Evolutionary conservation across 2,797 vertebrate species (phyloP), one percentile per base, ranked within the genome.

Genomic region (Tolypeutes matacus): DNA sequence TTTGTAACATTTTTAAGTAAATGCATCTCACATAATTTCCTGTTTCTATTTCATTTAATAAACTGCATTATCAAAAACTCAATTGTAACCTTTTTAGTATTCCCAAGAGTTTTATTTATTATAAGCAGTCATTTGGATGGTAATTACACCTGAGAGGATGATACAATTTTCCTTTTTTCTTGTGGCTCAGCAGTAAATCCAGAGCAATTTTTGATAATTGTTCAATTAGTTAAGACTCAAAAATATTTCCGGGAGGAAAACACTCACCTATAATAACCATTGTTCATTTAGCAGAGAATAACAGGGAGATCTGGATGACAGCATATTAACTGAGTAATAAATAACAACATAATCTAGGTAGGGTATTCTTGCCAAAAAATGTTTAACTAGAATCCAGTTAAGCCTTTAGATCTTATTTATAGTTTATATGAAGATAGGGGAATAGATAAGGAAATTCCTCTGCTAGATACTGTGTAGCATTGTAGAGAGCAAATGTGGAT

Each of bases 141-240:
- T 93, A 91, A 94, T 91, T 92, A 95, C 92, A 93, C 75, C 34
- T 60, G 46, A 95, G n/a, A 94, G 73, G 95, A 94, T 95, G 83
- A 49, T 46, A 46, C 64, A 7, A 2, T 87, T 91, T 34, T 21
- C 0, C 4, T 75, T 62, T 95, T 93, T 25, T 87, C 6, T 36
- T 12, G 2, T 95, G 92, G 1, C 6, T 96, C 31, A 83, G 70
- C 34, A 91, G 14, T 75, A 39, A 25, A 81, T 73, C 58, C 17
- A 84, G 5, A 95, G 29, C 86, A 98, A 95, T 70, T 46, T 23
- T 1, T 81, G 82, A 84, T 67, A 91, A 81, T 69, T 89, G 29
- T 91, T 97, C 86, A 97, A 36, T 86, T 56, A 91, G 14, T 56
- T 93, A 72, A 12, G 58, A 90, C 18, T 53, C 2, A 60, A 67